Base-by-base conservation (phyloP, 2,797 vertebrate species). In the Emys orbicularis region DNA sequence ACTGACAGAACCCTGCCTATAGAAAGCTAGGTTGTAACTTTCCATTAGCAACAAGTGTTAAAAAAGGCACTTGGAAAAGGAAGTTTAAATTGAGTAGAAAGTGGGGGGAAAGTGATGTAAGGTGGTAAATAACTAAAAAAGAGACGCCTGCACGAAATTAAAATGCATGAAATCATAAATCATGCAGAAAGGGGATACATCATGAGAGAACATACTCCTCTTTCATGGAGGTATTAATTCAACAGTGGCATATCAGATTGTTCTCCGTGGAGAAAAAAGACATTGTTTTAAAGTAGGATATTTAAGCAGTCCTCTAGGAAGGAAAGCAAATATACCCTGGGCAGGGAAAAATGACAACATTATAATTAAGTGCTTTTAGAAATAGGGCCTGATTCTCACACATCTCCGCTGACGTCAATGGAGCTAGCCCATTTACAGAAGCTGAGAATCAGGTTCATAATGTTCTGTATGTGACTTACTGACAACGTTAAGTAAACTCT, bases 121-220 rank as follows among this genome's bases (percentile, higher is more conserved):
- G 92, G 94, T 96, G 92, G 95, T 90, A 96, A 96, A 31, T 8
- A 3, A 41, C 93, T 72, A 57, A 94, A 90, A 44, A 82, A 61
- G 76, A 89, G 81, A 54, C 1, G 13, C 56, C 0, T 1, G 87
- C 86, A 94, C 90, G 87, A 92, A 92, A 94, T 91, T 93, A 81
- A 96, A 96, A 92, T 10, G 83, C 79, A 96, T 95, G 95, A 93
- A 93, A 96, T 80, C 87, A 21, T 97, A 95, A 96, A 97, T 97
- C 94, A 94, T 94, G 52, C 49, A 50, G 94, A 96, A 96, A 94
- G 82, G 57, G 57, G 87, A 94, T 94, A 96, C 95, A 59, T 84
- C 90, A 91, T 61, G 90, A 92, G 90, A 94, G 95, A 95, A 96
- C 91, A 94, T 90, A 80, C 94, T 96, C n/a, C 2, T 86, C 89